A percentile compares a stretch with the other conserved stretches of the same genome.
phyloP scores from a whole-genome alignment of 2,113 vertebrate genomes.

The Todiramphus saurophagus region DNA sequence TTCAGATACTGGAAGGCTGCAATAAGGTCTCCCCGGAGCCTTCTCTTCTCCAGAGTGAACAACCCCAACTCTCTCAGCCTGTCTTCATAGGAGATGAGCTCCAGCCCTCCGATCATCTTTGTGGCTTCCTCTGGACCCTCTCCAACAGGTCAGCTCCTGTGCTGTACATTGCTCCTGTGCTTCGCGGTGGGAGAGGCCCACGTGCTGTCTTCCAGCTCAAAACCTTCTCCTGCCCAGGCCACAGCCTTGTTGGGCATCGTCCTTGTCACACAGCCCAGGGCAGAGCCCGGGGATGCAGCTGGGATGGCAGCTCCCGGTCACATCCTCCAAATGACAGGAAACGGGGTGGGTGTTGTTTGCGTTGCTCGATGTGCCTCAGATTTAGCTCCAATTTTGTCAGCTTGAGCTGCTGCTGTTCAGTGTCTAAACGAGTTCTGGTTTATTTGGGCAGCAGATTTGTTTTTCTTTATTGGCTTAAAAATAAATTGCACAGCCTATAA shows the following conservation, averaged over 20 bases:
- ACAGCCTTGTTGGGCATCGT: fast-evolving
- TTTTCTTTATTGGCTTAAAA: background rate
- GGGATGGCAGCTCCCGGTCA: background rate
- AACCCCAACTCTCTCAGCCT: too few species aligned
- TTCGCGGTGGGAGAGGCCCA: fast-evolving
- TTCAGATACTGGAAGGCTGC: too few species aligned
- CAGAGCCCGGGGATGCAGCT: fast-evolving
- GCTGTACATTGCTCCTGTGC: background rate
- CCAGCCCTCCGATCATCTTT: too few species aligned
- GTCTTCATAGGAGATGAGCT: too few species aligned
- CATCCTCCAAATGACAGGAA: background rate
- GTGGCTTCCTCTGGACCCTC: too few species aligned
- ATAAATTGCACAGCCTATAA: background rate
- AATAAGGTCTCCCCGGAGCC: too few species aligned
- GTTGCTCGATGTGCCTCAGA: background rate
- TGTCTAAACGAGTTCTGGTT: background rate
- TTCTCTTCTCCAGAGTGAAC: too few species aligned
- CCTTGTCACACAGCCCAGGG: background rate
- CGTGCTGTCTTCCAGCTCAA: background rate
- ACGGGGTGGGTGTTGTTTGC: background rate
- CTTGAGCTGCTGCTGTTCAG: background rate
- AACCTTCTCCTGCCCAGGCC: fast-evolving
- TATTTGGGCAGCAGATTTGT: background rate
- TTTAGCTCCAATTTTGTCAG: background rate
- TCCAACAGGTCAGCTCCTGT: background rate